These are phyloP conservation scores for Clytia hemisphaerica DNA, from an alignment of 30 jellyfish, hydroid and myxozoan genomes.

Conservation along the genomic window DNA sequence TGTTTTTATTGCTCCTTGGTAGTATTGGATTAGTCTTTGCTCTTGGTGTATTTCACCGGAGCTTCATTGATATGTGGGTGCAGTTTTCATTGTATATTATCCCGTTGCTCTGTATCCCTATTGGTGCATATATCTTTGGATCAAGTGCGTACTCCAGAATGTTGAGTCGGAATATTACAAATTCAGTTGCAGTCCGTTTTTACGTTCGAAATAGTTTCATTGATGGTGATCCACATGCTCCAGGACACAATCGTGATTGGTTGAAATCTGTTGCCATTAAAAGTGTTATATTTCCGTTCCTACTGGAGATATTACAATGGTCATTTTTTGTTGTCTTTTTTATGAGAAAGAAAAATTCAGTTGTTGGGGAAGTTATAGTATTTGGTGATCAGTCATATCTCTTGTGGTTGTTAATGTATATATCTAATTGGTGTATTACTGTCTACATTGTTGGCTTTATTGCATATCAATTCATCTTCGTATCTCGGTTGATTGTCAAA, in stretches of 20 bases:
- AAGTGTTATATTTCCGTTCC: conserved; percentile 44
- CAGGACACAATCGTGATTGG: conserved; percentile 54
- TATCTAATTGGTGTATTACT: conserved; percentile 44
- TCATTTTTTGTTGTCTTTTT: conserved; percentile 22
- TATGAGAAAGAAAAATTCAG: neutral
- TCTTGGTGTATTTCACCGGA: conserved; percentile 35
- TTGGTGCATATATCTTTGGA: conserved; percentile 40
- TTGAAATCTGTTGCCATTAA: conserved; percentile 46
- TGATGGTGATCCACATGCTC: conserved; percentile 1
- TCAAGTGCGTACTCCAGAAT: conserved; percentile 51
- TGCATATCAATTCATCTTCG: conserved; percentile 54
- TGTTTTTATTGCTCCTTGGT: too few relatives aligned
- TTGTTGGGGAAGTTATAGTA: conserved; percentile 18
- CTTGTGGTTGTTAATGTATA: conserved; percentile 37
- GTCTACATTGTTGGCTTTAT: conserved; percentile 62
- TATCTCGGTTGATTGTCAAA: conserved; percentile 37
- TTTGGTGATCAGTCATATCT: neutral
- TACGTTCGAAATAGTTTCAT: conserved; percentile 20
- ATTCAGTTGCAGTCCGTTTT: conserved; percentile 49
- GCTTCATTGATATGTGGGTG: conserved; percentile 50
- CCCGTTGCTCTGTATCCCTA: conserved; percentile 40
- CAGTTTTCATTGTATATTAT: conserved; percentile 60
- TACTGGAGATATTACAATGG: conserved; percentile 65
- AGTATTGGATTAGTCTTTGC: too few relatives aligned
- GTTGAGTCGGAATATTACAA: conserved; percentile 43